Conservation (phyloP, 2,888 invertebrate species). For the Cephus sareptanus region DNA sequence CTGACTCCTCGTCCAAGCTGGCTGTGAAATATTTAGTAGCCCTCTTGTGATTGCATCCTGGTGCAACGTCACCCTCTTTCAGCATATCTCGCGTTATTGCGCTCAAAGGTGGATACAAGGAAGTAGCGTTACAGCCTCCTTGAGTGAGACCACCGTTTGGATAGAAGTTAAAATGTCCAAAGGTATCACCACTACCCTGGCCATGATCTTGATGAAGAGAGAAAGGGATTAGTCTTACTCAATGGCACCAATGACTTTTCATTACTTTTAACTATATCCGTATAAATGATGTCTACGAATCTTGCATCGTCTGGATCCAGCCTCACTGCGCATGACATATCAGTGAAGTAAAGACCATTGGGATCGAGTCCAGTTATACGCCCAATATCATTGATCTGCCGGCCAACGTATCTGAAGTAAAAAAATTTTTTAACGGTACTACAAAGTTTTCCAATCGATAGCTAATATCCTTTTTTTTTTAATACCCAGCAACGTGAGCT, state of each 20-base stretch:
- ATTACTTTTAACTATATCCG: constrained; percentile 63
- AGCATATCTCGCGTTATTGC: constrained; percentile 49
- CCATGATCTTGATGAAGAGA: constrained; percentile 36
- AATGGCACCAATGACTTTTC: constrained; percentile 14
- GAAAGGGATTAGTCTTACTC: neutral
- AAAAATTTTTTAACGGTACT: neutral
- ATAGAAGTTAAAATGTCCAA: constrained; percentile 65
- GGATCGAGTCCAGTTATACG: constrained; percentile 71
- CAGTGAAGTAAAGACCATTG: constrained; percentile 70
- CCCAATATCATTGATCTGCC: constrained; percentile 49
- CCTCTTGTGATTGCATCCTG: constrained; percentile 65
- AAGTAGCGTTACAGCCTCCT: constrained; percentile 59
- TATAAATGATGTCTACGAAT: constrained; percentile 73
- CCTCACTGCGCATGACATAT: constrained; percentile 68
- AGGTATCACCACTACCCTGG: constrained; percentile 57
- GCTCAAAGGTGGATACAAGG: constrained; percentile 41
- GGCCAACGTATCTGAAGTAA: constrained; percentile 61
- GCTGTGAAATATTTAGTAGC: constrained; percentile 62
- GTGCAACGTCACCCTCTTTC: constrained; percentile 57
- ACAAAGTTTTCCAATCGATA: neutral
- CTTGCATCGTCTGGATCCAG: constrained; percentile 69
- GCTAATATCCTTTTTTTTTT: neutral
- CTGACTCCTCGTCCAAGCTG: constrained; percentile 53
- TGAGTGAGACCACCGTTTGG: constrained; percentile 61
- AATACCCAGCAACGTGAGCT: constrained; percentile 67